Evolutionary conservation across 2,113 vertebrate species (phyloP), one percentile per base, ranked within the genome.

Genomic region (Tapirus terrestris): DNA sequence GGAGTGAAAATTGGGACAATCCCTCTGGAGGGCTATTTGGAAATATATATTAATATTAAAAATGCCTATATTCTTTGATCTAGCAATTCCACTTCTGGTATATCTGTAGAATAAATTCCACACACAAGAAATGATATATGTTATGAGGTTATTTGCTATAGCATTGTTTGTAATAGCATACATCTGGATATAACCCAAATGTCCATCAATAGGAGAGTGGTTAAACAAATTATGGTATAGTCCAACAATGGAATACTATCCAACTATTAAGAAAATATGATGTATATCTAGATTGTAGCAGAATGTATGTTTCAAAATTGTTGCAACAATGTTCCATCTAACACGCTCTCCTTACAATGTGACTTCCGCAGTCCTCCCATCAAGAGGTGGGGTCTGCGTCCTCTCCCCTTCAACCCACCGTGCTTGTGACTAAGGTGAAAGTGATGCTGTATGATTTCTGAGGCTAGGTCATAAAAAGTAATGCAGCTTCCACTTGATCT

Each of bases 91-190:
- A 36, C 27, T 90, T 91, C 29, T 82, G 60, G 23, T 68, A 56
- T 94, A 82, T 82, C 36, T 96, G 8, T 25, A 86, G 9, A n/a
- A 91, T 87, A 87, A 95, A 91, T 85, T 81, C 75, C 20, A 77
- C 3, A 87, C 31, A 63, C 48, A 21, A 58, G 43, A 87, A 94
- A 94, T 51, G 67, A 85, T 70, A 12, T 20, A 20, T 36, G 21
- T 8, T 31, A 18, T 80, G 13, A 89, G 25, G 70, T 39, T 39
- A 39, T 39, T 39, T 39, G 39, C 39, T 79, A 43, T 79, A 97
- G 29, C 21, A 90, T n/a, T 93, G 11, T 39, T 60, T 77, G 60
- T 86, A 25, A 90, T 20, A 75, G 17, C 68, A 65, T 75, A 43
- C 79, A 27, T 73, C 31, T 76, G 72, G 63, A 58, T 73, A 96